Evolutionary conservation across 2,113 vertebrate genomes (phyloP), one percentile per base, ranked within the genome.

Genomic region (Engraulis encrasicolus): DNA sequence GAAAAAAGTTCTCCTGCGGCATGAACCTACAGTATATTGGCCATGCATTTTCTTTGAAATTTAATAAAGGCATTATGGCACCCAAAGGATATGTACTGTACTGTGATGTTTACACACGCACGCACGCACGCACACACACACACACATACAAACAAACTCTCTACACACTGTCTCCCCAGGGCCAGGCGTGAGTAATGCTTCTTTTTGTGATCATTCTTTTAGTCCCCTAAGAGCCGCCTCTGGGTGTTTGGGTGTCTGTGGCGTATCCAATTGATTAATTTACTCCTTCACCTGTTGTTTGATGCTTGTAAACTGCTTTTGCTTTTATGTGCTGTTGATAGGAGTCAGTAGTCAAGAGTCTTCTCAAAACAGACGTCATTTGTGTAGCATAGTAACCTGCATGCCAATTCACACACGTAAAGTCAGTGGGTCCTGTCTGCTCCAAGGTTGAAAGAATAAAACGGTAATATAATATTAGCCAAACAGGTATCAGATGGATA

Each of bases 401-500:
- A 52, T n/a, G 23, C 54, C 5, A 18, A 61, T 23, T 27, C 58
- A 61, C 58, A 61, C 58, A 61, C 58, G 12, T 23, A n/a, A 12
- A 6, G 7, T 66, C 23, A 66, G 23, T 66, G 58, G 58, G 14
- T 34, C 34, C 66, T 34, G 66, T 14, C 34, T 23, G 66, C 6
- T 14, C 1, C 66, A 74, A 74, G 66, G 66, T 31, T 74, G 66
- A 74, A 74, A 74, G 66, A 34, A 31, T 14, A 18, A 27, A 74
- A 74, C n/a, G 9, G 40, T 45, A 9, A 45, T 45, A 45, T 36
- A 27, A 66, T 66, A 31, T 31, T 66, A 27, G n/a, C 58, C 31
- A 31, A 74, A 74, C 27, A 74, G 66, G 66, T 74, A 74, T 6
- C 66, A 31, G 66, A 74, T 74, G 66, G 66, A 74, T 31, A 14